Conservation (phyloP, 92 coral and sea anemone genomes). For the Pocillopora meandrina region DNA sequence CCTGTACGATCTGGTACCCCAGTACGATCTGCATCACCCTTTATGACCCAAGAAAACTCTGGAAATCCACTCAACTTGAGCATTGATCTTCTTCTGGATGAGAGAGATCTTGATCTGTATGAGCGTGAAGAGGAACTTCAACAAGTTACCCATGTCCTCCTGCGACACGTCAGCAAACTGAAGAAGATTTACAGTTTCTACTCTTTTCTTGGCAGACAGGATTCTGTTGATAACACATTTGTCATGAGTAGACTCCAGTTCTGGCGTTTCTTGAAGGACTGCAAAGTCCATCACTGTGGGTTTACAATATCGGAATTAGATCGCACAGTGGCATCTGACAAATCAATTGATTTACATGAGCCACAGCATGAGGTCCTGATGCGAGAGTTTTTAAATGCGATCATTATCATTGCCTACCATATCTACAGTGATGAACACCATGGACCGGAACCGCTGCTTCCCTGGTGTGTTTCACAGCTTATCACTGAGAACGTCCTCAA, state of each 20-base stretch:
- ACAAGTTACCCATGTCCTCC: conserved; percentile 79
- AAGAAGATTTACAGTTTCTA: conserved; percentile 88
- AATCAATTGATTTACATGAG: conserved; percentile 64
- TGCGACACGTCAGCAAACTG: conserved; percentile 86
- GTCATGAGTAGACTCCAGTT: conserved; percentile 90
- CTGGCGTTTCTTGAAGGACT: conserved; percentile 95
- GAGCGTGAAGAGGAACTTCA: conserved; percentile 83
- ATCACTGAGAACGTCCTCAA: conserved; percentile 74
- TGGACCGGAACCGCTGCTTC: conserved; percentile 60
- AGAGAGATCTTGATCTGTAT: conserved; percentile 76
- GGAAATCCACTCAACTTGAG: conserved; percentile 78
- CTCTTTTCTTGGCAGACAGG: conserved; percentile 81
- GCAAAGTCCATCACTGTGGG: conserved; percentile 79
- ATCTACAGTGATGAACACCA: conserved; percentile 64
- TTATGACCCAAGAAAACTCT: conserved; percentile 65
- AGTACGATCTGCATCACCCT: conserved; percentile 76
- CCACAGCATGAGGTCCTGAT: conserved; percentile 85
- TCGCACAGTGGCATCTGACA: conserved; percentile 66
- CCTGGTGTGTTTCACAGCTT: conserved; percentile 88
- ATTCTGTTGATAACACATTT: conserved; percentile 88
- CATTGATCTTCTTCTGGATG: conserved; percentile 78
- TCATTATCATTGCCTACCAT: conserved; percentile 83
- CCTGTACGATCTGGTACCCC: conserved; percentile 85
- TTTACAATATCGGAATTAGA: conserved; percentile 81
- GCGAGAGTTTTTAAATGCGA: conserved; percentile 89